These are phyloP conservation scores for Hypsibius dujardini DNA, from an alignment of 1,140 invertebrate species.

Conservation along the genomic window DNA sequence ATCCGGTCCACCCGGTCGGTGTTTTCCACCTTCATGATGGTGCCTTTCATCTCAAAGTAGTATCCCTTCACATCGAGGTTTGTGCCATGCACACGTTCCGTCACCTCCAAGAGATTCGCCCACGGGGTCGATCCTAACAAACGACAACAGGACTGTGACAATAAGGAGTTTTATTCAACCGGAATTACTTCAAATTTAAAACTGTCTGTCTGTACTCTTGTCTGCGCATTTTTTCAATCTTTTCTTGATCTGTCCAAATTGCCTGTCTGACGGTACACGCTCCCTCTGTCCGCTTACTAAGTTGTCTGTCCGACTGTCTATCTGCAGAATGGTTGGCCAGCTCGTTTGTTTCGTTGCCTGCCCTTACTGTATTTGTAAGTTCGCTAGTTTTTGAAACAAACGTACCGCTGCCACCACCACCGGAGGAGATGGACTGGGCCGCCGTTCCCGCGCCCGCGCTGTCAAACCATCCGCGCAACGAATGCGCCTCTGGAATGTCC, in stretches of 20 bases:
- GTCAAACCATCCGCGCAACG: conserved; percentile 74
- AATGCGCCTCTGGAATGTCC: conserved; percentile 65
- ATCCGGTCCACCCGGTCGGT: conserved; percentile 45
- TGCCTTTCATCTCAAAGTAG: conserved; percentile 52
- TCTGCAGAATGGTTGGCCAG: too few species aligned
- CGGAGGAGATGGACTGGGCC: conserved; percentile 43
- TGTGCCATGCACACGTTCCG: conserved; percentile 19
- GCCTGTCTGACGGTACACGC: too few species aligned
- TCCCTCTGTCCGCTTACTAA: too few species aligned
- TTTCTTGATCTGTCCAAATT: too few species aligned
- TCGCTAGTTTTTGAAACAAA: not conserved
- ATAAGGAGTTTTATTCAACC: not conserved
- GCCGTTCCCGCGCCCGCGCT: conserved; percentile 46
- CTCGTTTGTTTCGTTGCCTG: not conserved
- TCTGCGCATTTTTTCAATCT: too few species aligned
- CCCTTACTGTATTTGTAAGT: not conserved
- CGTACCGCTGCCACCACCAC: conserved; percentile 18
- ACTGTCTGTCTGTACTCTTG: too few species aligned
- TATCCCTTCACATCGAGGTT: conserved; percentile 50
- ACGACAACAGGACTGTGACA: not conserved
- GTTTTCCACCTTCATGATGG: conserved; percentile 45
- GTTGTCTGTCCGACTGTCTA: too few species aligned
- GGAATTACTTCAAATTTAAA: too few species aligned
- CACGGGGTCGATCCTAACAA: conserved; percentile 3
- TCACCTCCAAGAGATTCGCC: conserved; percentile 12